A percentile compares a stretch with the other conserved stretches of the same genome.
Conservation (phyloP, 2,113 vertebrate genomes). For the Numenius arquata region DNA sequence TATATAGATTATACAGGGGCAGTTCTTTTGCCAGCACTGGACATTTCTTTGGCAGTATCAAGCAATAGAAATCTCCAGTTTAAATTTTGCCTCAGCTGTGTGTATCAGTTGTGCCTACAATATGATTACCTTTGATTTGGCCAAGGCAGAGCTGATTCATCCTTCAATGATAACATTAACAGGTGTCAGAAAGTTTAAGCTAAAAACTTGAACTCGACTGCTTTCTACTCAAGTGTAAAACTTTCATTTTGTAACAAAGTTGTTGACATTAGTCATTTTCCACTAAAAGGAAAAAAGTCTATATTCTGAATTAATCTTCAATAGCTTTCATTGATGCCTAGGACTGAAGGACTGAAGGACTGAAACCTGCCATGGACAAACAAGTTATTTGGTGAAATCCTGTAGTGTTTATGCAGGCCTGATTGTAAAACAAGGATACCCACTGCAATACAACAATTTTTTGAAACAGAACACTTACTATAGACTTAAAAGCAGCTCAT, state of each 20-base stretch:
- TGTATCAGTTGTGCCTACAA: not conserved
- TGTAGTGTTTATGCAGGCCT: not conserved
- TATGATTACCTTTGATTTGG: not conserved
- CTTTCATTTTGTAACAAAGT: not conserved
- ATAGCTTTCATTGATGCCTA: not conserved
- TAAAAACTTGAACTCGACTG: not conserved
- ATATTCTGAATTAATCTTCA: not conserved
- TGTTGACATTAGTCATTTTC: not conserved
- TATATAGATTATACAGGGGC: not conserved
- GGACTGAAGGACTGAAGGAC: no score
- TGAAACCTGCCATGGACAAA: not conserved
- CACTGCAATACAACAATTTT: not conserved
- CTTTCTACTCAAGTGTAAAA: not conserved
- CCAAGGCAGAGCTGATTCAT: not conserved
- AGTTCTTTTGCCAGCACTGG: not conserved
- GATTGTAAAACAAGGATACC: not conserved
- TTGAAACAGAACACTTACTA: not conserved
- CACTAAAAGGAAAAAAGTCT: not conserved
- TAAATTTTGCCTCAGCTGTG: not conserved
- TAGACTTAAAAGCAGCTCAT: not conserved
- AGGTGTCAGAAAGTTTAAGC: not conserved
- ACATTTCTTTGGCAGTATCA: not conserved
- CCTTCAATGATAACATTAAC: not conserved
- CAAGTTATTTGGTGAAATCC: not conserved
- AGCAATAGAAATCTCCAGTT: not conserved